phyloP scores from a whole-genome alignment of 2,888 invertebrate genomes.

The Lottia gigantea region DNA sequence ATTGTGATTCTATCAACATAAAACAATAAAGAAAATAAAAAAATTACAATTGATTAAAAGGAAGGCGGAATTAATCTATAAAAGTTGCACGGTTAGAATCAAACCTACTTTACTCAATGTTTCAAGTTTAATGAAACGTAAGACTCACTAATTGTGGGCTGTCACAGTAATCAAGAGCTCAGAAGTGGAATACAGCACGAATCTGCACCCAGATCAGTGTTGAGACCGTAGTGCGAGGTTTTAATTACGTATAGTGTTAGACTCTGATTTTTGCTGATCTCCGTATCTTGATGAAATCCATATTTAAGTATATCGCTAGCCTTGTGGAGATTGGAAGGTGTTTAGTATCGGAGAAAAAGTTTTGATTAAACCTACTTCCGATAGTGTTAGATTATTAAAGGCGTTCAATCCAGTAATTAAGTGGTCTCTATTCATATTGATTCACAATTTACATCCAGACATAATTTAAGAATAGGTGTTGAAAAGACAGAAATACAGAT shows the following conservation, averaged over 20 bases:
- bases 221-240: background rate
- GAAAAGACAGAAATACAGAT: too few relatives aligned
- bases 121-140: slow-evolving; percentile 2
- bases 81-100: background rate
- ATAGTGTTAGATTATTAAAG: too few relatives aligned
- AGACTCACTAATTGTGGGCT: slow-evolving; percentile 4
- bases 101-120: background rate
- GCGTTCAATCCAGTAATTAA: too few relatives aligned
- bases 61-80: background rate
- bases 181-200: background rate
- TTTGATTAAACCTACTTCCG: too few relatives aligned
- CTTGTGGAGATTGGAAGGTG: background rate
- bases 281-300: background rate
- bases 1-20: too few relatives aligned
- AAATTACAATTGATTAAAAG: background rate
- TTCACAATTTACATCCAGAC: too few relatives aligned
- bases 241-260: slow-evolving; percentile 2
- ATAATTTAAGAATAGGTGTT: too few relatives aligned
- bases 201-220: background rate
- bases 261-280: background rate
- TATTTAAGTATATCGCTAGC: background rate
- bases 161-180: slow-evolving; percentile 4
- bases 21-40: too few relatives aligned
- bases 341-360: too few relatives aligned
- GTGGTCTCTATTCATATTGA: too few relatives aligned